Evolutionary conservation across 2,888 invertebrate species (phyloP).

Genomic region (Megamerina dolium): DNA sequence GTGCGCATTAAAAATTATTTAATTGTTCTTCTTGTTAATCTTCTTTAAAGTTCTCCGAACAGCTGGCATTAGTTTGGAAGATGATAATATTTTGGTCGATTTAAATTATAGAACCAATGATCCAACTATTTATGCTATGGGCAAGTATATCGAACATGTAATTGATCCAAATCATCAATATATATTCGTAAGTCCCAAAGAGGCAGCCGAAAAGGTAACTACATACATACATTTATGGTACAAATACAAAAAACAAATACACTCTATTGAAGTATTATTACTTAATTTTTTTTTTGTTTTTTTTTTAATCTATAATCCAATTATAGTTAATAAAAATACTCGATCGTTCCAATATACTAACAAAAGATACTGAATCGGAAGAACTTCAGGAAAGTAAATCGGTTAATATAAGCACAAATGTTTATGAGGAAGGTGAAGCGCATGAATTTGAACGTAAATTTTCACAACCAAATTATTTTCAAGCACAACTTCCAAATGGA

Average conservation of each 20-base stretch:
- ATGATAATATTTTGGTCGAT: conserved; percentile 24
- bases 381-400: no score
- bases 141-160: conserved; percentile 20
- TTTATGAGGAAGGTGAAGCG: no score
- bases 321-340: conserved; percentile 26
- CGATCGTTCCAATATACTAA: no score
- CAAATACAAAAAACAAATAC: no score
- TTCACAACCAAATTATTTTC: conserved; percentile 21
- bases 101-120: conserved; percentile 28
- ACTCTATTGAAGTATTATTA: no score
- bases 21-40: neutral
- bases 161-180: conserved; percentile 28
- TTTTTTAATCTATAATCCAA: neutral
- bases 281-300: neutral
- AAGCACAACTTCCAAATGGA: conserved; percentile 26
- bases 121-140: conserved; percentile 30
- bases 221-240: no score
- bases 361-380: conserved; percentile 3
- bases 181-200: conserved; percentile 21
- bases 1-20: neutral
- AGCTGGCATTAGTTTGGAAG: conserved; percentile 11
- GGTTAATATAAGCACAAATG: no score
- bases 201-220: conserved; percentile 33
- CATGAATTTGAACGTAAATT: no score
- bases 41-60: conserved; percentile 15